A percentile compares a stretch with the other conserved stretches of the same genome.
Conservation (phyloP, 2,888 invertebrate genomes). For the Metacarcinus magister region DNA sequence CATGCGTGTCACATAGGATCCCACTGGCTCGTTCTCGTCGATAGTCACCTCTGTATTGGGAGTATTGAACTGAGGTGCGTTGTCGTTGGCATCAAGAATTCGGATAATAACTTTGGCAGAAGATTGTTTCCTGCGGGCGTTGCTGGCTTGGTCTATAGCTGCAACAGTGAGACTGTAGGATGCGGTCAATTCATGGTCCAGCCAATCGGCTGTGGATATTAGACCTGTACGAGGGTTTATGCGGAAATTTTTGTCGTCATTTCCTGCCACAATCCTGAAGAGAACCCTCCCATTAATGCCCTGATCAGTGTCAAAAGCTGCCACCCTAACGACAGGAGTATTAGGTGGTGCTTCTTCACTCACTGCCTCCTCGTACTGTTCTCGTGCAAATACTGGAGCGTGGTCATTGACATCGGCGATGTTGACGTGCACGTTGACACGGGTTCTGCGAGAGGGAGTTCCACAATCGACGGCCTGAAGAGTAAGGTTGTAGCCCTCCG, state of each 20-base stretch:
- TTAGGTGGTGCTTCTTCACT: conserved; percentile 95
- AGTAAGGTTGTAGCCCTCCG: conserved; percentile 94
- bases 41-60: conserved; percentile 87
- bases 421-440: conserved; percentile 92
- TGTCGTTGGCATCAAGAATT: conserved; percentile 93
- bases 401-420: conserved; percentile 94
- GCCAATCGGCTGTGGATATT: conserved; percentile 88
- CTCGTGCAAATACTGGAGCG: conserved; percentile 91
- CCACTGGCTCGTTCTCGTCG: conserved; percentile 94
- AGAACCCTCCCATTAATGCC: conserved; percentile 93
- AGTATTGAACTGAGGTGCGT: conserved; percentile 86
- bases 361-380: conserved; percentile 93
- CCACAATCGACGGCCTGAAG: conserved; percentile 94
- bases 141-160: conserved; percentile 92
- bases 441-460: conserved; percentile 90
- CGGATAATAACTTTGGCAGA: conserved; percentile 96
- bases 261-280: conserved; percentile 95
- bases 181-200: conserved; percentile 94
- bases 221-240: conserved; percentile 95
- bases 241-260: conserved; percentile 94
- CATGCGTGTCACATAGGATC: conserved; percentile 93
- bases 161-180: conserved; percentile 95
- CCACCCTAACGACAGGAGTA: conserved; percentile 94
- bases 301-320: conserved; percentile 87
- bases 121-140: conserved; percentile 92